Percentiles rank a stretch among this genome's conserved stretches.
These are phyloP conservation scores for Pipistrellus pipistrellus DNA, from an alignment of 2,797 vertebrate genomes.

Conservation along the genomic window DNA sequence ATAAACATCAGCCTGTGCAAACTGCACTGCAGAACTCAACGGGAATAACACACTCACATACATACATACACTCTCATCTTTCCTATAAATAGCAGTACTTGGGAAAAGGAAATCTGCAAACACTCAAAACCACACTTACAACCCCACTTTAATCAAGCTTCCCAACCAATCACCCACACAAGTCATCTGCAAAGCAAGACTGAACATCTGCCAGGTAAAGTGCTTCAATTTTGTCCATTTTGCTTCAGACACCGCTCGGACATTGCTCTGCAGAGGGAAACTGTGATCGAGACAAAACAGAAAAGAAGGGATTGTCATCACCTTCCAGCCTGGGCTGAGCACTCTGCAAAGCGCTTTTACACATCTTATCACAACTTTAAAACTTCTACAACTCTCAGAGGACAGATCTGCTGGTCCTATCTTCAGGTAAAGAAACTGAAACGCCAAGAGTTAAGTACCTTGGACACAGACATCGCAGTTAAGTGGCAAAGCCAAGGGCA, in stretches of 20 bases:
- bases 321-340: neutral
- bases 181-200: slow-evolving; percentile 85
- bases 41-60: slow-evolving; percentile 82
- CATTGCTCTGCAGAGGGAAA: neutral
- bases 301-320: neutral
- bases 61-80: slow-evolving; percentile 83
- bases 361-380: slow-evolving; percentile 18
- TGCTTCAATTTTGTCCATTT: slow-evolving; percentile 74
- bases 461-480: neutral
- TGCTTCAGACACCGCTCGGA: slow-evolving; percentile 61
- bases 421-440: slow-evolving; percentile 15
- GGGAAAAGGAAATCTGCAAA: slow-evolving; percentile 85
- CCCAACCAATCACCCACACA: slow-evolving; percentile 84
- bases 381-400: neutral
- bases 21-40: slow-evolving; percentile 87
- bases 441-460: neutral
- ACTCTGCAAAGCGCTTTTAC: neutral
- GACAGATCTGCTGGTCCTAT: neutral
- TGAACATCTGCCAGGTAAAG: slow-evolving; percentile 79
- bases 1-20: slow-evolving; percentile 90
- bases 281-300: neutral
- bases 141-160: slow-evolving; percentile 85
- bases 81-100: slow-evolving; percentile 87
- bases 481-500: neutral
- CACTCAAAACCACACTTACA: slow-evolving; percentile 79